These are phyloP conservation scores for Drosophila ercepeae DNA, from an alignment of 1,140 invertebrate genomes.

Conservation along the genomic window DNA sequence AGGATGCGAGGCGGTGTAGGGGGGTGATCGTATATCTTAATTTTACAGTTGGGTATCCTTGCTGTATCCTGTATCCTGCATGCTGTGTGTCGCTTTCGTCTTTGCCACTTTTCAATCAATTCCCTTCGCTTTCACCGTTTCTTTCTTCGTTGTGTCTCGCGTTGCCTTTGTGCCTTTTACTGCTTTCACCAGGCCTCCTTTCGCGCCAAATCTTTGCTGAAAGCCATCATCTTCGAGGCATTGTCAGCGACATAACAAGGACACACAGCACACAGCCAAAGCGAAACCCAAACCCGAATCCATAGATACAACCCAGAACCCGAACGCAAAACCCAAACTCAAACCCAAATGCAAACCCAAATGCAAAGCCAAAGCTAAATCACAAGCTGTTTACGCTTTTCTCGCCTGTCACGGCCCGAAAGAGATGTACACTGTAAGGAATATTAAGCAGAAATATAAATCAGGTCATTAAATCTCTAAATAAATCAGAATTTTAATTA, in stretches of 20 bases:
- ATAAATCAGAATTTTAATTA: too few species aligned
- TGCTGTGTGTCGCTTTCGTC: constrained; percentile 16
- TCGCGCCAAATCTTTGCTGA: constrained; percentile 66
- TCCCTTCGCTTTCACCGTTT: constrained; percentile 73
- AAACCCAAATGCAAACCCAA: constrained; percentile 19
- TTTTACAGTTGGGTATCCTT: constrained; percentile 52
- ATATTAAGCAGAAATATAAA: neutral
- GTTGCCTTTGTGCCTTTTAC: constrained; percentile 73
- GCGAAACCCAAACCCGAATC: constrained; percentile 21
- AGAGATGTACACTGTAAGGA: constrained; percentile 13
- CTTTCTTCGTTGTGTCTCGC: constrained; percentile 20
- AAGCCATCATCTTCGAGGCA: constrained; percentile 76
- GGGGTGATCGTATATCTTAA: constrained; percentile 59
- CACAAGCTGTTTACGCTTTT: constrained; percentile 73
- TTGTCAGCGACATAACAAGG: constrained; percentile 76
- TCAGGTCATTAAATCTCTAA: too few species aligned
- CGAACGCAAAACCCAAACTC: neutral
- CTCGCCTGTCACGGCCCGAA: constrained; percentile 7
- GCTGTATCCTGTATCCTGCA: constrained; percentile 2
- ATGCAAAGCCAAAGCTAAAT: constrained; percentile 26
- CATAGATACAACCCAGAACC: neutral
- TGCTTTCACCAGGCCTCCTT: constrained; percentile 2
- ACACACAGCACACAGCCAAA: constrained; percentile 52
- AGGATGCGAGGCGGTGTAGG: neutral
- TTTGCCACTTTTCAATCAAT: constrained; percentile 71